Evolutionary conservation across 2,797 vertebrate species (phyloP).

Genomic region (Crypturellus tataupa): DNA sequence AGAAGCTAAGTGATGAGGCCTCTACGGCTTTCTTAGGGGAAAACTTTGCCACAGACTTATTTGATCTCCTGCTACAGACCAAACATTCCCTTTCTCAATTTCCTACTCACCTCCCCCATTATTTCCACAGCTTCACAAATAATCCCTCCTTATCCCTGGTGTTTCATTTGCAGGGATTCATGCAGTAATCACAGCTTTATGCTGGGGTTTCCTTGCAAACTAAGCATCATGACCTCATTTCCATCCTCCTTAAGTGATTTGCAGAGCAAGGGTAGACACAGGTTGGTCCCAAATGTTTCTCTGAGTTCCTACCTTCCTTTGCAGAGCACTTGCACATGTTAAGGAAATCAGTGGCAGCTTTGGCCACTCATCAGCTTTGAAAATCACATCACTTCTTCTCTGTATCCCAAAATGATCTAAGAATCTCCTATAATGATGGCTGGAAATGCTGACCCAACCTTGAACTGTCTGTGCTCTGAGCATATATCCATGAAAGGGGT

Average conservation of each 20-base stretch:
- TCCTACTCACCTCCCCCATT: conserved; percentile 32
- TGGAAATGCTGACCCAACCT: not conserved
- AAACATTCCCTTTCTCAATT: conserved; percentile 50
- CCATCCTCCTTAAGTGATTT: not conserved
- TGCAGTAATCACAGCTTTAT: conserved; percentile 34
- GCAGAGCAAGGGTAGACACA: not conserved
- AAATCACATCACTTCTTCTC: not conserved
- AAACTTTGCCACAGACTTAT: not conserved
- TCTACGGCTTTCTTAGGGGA: not conserved
- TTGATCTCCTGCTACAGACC: conserved; percentile 49
- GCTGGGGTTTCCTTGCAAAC: conserved; percentile 53
- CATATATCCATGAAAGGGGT: not conserved
- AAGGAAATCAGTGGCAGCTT: not conserved
- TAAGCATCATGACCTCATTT: conserved; percentile 27
- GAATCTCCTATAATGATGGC: not conserved
- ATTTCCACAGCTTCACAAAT: conserved; percentile 14
- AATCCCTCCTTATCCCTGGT: conserved; percentile 37
- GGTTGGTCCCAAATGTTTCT: not conserved
- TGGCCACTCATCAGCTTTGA: not conserved
- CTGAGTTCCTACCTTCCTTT: not conserved
- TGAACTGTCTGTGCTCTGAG: not conserved
- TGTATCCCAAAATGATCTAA: not conserved
- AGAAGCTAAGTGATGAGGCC: conserved; percentile 45
- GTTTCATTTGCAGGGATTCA: conserved; percentile 52
- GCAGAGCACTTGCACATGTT: not conserved